phyloP scores from a whole-genome alignment of 2,113 vertebrate species.

The Hippocampus zosterae region DNA sequence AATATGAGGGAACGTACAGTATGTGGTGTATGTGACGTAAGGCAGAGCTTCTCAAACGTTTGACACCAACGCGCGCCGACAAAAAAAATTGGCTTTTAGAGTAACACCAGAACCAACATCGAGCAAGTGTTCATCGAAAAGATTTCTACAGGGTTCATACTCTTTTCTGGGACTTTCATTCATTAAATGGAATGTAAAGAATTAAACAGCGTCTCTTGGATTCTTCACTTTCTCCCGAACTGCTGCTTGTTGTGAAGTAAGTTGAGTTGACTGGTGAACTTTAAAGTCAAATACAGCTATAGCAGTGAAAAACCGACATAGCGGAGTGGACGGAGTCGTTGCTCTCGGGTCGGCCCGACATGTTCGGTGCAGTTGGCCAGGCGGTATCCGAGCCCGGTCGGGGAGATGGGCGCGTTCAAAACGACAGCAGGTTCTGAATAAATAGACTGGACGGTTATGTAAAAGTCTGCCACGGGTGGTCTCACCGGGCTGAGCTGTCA shows the following conservation, averaged over 20 bases:
- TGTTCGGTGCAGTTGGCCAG: conserved; percentile 32
- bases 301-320: neutral
- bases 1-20: conserved; percentile 33
- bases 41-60: neutral
- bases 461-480: conserved; percentile 56
- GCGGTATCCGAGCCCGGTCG: conserved; percentile 41
- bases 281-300: no score
- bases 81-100: neutral
- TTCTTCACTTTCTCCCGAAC: neutral
- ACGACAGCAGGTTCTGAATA: conserved; percentile 52
- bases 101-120: neutral
- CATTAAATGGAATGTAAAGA: no score
- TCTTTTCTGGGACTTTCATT: no score
- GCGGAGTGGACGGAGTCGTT: neutral
- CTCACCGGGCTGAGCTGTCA: conserved; percentile 44
- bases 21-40: conserved; percentile 40
- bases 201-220: no score
- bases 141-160: no score
- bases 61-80: neutral
- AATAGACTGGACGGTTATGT: conserved; percentile 59
- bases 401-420: conserved; percentile 22
- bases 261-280: no score
- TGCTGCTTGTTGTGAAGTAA: neutral
- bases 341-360: conserved; percentile 37
- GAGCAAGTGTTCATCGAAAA: neutral